Evolutionary conservation across 2,113 vertebrate species (phyloP).

Genomic region (Struthio camelus): DNA sequence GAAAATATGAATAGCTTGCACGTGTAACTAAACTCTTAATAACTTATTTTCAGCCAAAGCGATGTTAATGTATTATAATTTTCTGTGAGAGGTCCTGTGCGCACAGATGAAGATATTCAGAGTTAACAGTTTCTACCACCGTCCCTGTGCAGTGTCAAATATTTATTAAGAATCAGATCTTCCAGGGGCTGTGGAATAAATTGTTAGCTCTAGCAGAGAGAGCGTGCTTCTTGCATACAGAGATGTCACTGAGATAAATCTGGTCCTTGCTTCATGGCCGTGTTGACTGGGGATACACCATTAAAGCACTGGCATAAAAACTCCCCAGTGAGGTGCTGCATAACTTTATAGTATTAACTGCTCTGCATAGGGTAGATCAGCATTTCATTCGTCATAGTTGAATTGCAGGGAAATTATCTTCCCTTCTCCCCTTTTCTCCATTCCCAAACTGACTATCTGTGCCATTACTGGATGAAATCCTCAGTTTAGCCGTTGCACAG

Average conservation of each 20-base stretch:
- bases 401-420: neutral
- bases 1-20: neutral
- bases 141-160: neutral
- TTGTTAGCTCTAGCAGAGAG: neutral
- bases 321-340: neutral
- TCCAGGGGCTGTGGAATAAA: neutral
- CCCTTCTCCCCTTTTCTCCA: neutral
- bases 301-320: neutral
- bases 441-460: neutral
- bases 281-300: neutral
- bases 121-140: neutral
- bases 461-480: neutral
- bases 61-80: neutral
- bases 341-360: neutral
- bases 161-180: neutral
- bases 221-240: neutral
- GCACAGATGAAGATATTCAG: neutral
- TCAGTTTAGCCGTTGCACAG: neutral
- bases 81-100: neutral
- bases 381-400: fast-evolving
- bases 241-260: neutral
- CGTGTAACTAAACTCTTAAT: neutral
- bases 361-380: neutral
- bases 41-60: neutral
- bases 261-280: neutral